Conservation (phyloP, 2,797 vertebrate species). For the Hirundo rustica region DNA sequence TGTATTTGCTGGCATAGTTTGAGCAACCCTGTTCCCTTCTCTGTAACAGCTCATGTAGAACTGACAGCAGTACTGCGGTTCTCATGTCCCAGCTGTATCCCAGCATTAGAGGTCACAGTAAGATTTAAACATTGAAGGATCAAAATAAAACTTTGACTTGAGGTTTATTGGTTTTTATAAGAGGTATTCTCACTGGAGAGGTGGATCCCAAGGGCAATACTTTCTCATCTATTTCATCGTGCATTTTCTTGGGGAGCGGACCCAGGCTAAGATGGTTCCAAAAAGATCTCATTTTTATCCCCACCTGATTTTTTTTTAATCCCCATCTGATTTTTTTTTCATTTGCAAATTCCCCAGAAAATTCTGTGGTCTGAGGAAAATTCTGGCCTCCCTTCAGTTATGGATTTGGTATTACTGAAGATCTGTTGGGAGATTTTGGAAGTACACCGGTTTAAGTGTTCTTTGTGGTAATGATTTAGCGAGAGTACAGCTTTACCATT, state of each 20-base stretch:
- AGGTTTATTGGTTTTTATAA: not conserved
- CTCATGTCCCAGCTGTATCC: conserved; percentile 49
- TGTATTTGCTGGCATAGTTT: conserved; percentile 8
- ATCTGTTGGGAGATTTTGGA: not conserved
- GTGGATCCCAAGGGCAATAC: not conserved
- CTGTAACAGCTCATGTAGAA: conserved; percentile 32
- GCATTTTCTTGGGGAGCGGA: not conserved
- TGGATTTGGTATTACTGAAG: not conserved
- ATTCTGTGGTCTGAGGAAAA: not conserved
- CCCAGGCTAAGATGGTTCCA: not conserved
- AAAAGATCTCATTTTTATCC: not conserved
- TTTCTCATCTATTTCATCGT: not conserved
- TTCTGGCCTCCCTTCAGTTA: not conserved
- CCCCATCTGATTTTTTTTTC: too few species aligned
- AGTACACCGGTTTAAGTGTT: not conserved
- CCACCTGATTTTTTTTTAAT: not conserved
- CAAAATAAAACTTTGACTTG: not conserved
- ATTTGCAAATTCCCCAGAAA: not conserved
- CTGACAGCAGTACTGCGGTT: conserved; percentile 44
- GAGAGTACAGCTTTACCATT: not conserved
- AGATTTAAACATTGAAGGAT: not conserved
- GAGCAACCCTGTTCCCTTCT: conserved; percentile 2
- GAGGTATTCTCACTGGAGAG: not conserved
- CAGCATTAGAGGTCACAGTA: not conserved
- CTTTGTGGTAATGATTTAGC: not conserved